These are phyloP conservation scores for Cyprinella venusta DNA, from an alignment of 2,797 vertebrate species.

Conservation along the genomic window DNA sequence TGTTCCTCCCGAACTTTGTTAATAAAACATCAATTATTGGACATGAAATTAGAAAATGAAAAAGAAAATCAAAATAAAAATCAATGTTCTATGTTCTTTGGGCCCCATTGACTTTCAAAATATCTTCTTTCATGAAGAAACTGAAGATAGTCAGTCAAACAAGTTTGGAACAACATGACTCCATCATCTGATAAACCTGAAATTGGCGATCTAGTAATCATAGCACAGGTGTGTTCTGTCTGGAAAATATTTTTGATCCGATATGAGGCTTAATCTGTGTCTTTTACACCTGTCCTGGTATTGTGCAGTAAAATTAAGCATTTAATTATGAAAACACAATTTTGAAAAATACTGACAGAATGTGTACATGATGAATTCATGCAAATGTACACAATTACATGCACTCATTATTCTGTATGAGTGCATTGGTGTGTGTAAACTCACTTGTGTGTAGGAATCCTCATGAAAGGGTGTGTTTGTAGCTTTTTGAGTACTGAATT, in stretches of 20 bases:
- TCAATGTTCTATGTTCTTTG: neutral
- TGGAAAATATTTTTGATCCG: conserved; percentile 5
- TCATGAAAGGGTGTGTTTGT: conserved; percentile 43
- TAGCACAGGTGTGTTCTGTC: neutral
- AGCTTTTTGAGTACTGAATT: conserved; percentile 47
- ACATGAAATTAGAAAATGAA: neutral
- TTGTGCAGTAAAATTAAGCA: conserved; percentile 7
- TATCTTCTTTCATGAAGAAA: neutral
- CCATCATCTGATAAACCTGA: neutral
- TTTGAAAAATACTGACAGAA: neutral
- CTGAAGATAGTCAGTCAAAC: neutral
- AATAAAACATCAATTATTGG: too few species aligned
- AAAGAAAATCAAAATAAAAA: neutral
- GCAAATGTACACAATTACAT: neutral
- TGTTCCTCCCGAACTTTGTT: too few species aligned
- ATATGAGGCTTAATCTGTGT: neutral
- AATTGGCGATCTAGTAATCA: neutral
- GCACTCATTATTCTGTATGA: neutral
- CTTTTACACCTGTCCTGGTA: conserved; percentile 4
- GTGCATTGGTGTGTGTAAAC: conserved; percentile 37
- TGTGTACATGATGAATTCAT: neutral
- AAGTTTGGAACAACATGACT: neutral
- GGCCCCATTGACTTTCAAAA: neutral
- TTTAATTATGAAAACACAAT: conserved; percentile 42
- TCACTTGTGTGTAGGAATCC: conserved; percentile 48